Conservation (phyloP, 2,113 vertebrate species). For the Pelodiscus sinensis region DNA sequence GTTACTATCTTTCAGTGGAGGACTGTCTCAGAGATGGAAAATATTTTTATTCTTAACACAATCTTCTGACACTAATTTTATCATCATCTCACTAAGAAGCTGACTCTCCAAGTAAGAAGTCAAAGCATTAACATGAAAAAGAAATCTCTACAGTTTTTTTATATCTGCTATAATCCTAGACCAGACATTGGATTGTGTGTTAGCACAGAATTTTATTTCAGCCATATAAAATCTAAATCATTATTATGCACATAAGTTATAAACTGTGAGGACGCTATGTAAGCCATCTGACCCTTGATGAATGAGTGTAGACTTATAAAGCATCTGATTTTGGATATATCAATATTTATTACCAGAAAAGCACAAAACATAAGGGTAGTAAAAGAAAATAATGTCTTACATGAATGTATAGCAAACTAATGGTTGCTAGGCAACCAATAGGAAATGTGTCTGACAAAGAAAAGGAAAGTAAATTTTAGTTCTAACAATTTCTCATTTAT, state of each 20-base stretch:
- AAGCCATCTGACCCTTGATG: conserved; percentile 41
- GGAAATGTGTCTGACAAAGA: conserved; percentile 52
- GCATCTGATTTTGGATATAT: neutral
- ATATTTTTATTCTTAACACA: neutral
- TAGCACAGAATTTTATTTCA: neutral
- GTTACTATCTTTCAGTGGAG: neutral
- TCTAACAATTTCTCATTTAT: conserved; percentile 42
- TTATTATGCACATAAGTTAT: neutral
- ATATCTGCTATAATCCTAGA: neutral
- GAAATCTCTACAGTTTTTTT: neutral
- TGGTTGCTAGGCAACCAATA: conserved; percentile 73
- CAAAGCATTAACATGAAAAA: neutral
- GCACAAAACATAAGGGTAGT: conserved; percentile 45
- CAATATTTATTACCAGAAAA: conserved; percentile 37
- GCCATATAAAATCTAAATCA: conserved; percentile 20
- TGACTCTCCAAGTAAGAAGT: neutral
- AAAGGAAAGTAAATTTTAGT: conserved; percentile 57
- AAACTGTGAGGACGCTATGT: neutral
- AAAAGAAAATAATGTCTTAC: conserved; percentile 44
- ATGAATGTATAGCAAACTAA: conserved; percentile 31
- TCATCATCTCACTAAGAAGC: neutral
- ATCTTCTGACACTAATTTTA: neutral
- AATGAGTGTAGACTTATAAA: conserved; percentile 34
- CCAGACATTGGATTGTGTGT: neutral
- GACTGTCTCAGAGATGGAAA: neutral